Conservation (phyloP, 2,888 invertebrate genomes). For the Stenolophus ochropezus region DNA sequence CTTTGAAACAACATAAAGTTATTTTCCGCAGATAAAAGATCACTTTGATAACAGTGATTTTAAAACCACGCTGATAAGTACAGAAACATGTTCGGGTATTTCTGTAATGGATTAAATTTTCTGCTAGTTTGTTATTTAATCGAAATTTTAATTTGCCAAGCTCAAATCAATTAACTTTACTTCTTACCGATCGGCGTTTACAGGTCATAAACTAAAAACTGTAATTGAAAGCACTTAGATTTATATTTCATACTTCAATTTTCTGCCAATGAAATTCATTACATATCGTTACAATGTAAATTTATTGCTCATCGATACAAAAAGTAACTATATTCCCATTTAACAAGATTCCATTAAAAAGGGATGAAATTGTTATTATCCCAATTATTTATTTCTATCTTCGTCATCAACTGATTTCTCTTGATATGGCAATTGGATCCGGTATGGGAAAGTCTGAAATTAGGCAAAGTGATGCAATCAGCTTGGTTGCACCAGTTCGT, state of each 20-base stretch:
- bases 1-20: slow-evolving; percentile 13
- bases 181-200: slow-evolving; percentile 10
- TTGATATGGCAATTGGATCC: not conserved
- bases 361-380: too few relatives aligned
- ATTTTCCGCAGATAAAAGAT: slow-evolving; percentile 24
- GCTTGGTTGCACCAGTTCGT: slow-evolving; percentile 14
- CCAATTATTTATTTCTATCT: not conserved
- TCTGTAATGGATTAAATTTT: slow-evolving; percentile 14
- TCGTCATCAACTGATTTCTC: slow-evolving; percentile 10
- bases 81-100: slow-evolving; percentile 22
- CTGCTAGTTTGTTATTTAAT: slow-evolving; percentile 23
- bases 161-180: slow-evolving; percentile 18
- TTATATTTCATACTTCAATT: slow-evolving; percentile 4
- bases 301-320: not conserved
- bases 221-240: slow-evolving; percentile 2
- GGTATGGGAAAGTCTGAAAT: slow-evolving; percentile 48
- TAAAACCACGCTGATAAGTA: slow-evolving; percentile 21
- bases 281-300: slow-evolving; percentile 1
- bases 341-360: too few relatives aligned
- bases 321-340: not conserved
- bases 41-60: slow-evolving; percentile 10
- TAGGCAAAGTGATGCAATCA: slow-evolving; percentile 44
- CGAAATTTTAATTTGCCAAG: slow-evolving; percentile 17
- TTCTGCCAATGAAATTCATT: not conserved
- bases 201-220: not conserved